phyloP scores from a whole-genome alignment of 2,888 invertebrate genomes.

The Phragmatobia fuliginosa region DNA sequence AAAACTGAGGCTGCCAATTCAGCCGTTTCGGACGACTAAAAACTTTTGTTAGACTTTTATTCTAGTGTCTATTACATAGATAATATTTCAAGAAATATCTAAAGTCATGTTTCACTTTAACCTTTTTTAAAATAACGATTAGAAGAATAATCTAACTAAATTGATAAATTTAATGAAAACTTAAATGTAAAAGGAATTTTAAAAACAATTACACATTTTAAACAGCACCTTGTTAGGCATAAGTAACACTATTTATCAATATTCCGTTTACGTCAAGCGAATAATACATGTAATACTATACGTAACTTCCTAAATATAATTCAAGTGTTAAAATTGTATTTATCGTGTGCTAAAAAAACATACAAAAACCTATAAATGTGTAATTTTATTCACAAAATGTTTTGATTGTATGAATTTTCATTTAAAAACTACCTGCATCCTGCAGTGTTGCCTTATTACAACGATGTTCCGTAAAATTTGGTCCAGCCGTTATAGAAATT shows the following conservation, averaged over 20 bases:
- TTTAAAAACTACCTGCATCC: no score
- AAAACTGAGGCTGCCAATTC: constrained; percentile 18
- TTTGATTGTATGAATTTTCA: no score
- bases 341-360: no score
- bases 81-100: background rate
- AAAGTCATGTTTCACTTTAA: background rate
- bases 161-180: background rate
- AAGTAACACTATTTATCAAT: background rate
- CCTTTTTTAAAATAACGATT: no score
- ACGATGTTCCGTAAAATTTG: no score
- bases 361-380: no score
- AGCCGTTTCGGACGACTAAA: background rate
- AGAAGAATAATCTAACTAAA: background rate
- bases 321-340: no score
- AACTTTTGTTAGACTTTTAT: background rate
- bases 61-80: background rate
- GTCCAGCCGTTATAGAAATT: no score
- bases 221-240: background rate
- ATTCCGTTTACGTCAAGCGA: background rate
- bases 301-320: no score
- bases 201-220: background rate
- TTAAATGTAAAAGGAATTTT: background rate
- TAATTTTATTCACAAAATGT: no score
- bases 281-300: no score
- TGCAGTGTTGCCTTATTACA: no score